Conservation (phyloP, 2,888 invertebrate species). For the Lysandra coridon region DNA sequence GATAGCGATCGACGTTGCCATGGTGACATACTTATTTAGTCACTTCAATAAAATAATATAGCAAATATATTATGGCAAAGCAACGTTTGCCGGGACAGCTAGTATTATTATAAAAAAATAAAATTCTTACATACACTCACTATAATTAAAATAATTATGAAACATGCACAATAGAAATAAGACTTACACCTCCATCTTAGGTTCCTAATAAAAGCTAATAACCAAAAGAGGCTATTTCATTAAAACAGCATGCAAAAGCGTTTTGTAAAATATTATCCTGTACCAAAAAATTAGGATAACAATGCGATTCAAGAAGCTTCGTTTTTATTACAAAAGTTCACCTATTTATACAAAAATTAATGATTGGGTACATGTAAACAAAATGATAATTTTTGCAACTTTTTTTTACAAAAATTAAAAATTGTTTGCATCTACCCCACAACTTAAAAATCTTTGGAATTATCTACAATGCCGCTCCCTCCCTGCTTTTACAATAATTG, state of each 20-base stretch:
- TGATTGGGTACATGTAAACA: not conserved
- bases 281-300: not conserved
- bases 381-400: not conserved
- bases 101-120: too few relatives aligned
- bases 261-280: not conserved
- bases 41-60: too few relatives aligned
- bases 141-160: not conserved
- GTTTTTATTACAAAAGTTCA: not conserved
- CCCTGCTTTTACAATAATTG: not conserved
- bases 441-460: not conserved
- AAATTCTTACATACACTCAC: too few relatives aligned
- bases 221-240: slow-evolving; percentile 81
- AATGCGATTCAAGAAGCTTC: not conserved
- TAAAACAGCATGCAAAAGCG: slow-evolving; percentile 54
- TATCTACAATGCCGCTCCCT: not conserved
- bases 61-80: too few relatives aligned
- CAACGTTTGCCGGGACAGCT: too few relatives aligned
- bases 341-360: not conserved
- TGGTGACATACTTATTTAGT: too few relatives aligned
- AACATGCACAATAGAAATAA: slow-evolving; percentile 16
- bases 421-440: slow-evolving; percentile 5
- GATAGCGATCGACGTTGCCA: too few relatives aligned
- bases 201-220: slow-evolving; percentile 41
- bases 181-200: not conserved
- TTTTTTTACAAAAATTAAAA: not conserved